Base-by-base conservation (phyloP, 2,113 vertebrate genomes). In the Clarias macrocephalus region DNA sequence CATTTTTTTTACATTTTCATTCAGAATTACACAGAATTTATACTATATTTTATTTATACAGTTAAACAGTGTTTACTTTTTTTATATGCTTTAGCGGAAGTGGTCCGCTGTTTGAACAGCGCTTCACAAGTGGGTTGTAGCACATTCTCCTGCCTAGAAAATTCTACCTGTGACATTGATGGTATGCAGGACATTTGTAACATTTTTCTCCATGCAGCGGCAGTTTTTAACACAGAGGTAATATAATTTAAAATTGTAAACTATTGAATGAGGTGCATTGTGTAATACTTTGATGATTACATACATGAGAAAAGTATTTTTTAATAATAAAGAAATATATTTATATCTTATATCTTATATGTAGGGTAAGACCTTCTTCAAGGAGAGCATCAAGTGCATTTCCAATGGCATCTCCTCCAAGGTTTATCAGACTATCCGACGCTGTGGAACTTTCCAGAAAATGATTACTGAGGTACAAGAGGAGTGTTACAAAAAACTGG, bases 381-480 rank as follows among this genome's bases (percentile, higher is more conserved):
- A 99, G 93, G 97, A 98, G 52, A 99, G 97, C 91, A 95, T 99
- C 81, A 98, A 96, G 83, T 99, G 98, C 94, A 97, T 99, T 16
- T 95, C 96, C 8, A 97, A 96, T 0, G 97, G 96, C 30, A 95
- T 99, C 33, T 96, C 95, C 0, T 91, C 96, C 79, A 99, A 97
- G 92, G 94, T 98, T 81, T 98, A 97, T 94, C 96, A 98, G 2
- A 96, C 97, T 54, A 97, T 99, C 88, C 95, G 97, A n/a, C 95
- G 95, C 91, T 99, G 98, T 89, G 97, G 96, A 89, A 96, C 95
- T 0, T 98, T 99, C 93, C 98, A 99, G 91, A 96, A 95, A 84
- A 98, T 99, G 97, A 98, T 99, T 57, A 96, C 97, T 0, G 98
- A 99, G 79, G 97, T 99, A 66, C 97, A 99, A 60, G 97, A 99